These are phyloP conservation scores for Macrosteles quadrilineatus DNA, from an alignment of 1,140 invertebrate species.

Conservation along the genomic window DNA sequence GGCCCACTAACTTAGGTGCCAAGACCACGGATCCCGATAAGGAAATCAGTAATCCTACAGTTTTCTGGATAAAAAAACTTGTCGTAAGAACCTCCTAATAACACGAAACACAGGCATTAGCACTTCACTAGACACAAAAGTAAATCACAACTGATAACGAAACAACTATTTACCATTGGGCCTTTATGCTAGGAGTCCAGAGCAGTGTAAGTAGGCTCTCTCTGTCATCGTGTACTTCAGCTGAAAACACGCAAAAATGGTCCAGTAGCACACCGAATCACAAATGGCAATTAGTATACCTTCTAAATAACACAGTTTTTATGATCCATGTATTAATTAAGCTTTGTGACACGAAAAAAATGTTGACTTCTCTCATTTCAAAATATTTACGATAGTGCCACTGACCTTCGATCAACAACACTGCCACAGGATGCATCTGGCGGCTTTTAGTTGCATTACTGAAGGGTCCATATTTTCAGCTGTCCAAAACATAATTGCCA, in stretches of 20 bases:
- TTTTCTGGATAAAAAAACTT: too few species aligned
- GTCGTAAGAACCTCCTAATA: too few species aligned
- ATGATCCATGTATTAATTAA: background rate
- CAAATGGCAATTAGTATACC: background rate
- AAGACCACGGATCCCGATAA: too few species aligned
- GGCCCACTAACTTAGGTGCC: too few species aligned
- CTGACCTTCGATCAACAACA: slow-evolving; percentile 46
- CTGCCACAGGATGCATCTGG: slow-evolving; percentile 41
- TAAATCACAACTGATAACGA: slow-evolving; percentile 9
- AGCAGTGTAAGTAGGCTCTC: slow-evolving; percentile 13
- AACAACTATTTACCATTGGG: slow-evolving; percentile 2
- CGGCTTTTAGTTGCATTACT: slow-evolving; percentile 30
- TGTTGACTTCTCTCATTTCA: slow-evolving; percentile 38
- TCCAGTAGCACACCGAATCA: background rate
- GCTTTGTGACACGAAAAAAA: slow-evolving; percentile 1
- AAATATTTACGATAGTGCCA: slow-evolving; percentile 45
- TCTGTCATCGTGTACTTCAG: slow-evolving; percentile 10
- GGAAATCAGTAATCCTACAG: too few species aligned
- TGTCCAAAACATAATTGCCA: slow-evolving; percentile 21
- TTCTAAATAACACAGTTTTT: background rate
- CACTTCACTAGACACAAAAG: background rate
- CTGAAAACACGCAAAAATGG: background rate
- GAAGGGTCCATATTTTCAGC: slow-evolving; percentile 16
- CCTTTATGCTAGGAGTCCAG: slow-evolving; percentile 9
- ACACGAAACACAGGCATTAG: background rate